Evolutionary conservation across 2,888 invertebrate genomes (phyloP).

Genomic region (Desoria tigrina): DNA sequence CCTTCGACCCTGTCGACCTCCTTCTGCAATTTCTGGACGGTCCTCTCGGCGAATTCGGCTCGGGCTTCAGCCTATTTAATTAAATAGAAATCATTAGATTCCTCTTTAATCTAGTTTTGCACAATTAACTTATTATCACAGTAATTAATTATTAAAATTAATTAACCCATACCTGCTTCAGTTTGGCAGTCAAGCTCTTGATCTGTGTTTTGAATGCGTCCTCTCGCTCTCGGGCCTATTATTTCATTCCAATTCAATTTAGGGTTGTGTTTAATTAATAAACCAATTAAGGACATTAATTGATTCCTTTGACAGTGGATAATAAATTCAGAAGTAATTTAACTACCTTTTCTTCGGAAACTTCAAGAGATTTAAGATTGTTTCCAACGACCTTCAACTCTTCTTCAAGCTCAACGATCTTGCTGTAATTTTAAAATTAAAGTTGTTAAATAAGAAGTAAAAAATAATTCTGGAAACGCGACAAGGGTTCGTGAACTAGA

Average conservation of each 20-base stretch:
- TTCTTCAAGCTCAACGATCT: slow-evolving; percentile 66
- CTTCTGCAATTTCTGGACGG: slow-evolving; percentile 67
- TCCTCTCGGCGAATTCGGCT: slow-evolving; percentile 66
- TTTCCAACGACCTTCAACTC: slow-evolving; percentile 67
- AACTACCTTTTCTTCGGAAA: slow-evolving; percentile 63
- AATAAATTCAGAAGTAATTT: too few relatives aligned
- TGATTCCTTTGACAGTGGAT: too few relatives aligned
- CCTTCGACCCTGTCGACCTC: slow-evolving; percentile 67
- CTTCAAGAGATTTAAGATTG: slow-evolving; percentile 67
- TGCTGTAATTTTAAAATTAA: slow-evolving; percentile 57
- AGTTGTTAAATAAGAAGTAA: too few relatives aligned
- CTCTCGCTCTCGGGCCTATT: slow-evolving; percentile 14
- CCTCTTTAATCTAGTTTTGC: slow-evolving; percentile 15
- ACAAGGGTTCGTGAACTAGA: too few relatives aligned
- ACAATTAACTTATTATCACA: too few relatives aligned
- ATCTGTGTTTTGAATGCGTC: slow-evolving; percentile 23
- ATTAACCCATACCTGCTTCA: slow-evolving; percentile 2
- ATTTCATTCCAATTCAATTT: too few relatives aligned
- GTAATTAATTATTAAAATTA: neutral
- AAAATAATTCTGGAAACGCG: too few relatives aligned
- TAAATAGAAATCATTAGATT: neutral
- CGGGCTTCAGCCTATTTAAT: slow-evolving; percentile 65
- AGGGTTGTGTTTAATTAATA: too few relatives aligned
- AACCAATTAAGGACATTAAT: too few relatives aligned
- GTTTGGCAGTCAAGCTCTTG: slow-evolving; percentile 12